A percentile compares a stretch with the other conserved stretches of the same genome.
Evolutionary conservation across 2,797 vertebrate genomes (phyloP).

Genomic region (Gallinago stenura): DNA sequence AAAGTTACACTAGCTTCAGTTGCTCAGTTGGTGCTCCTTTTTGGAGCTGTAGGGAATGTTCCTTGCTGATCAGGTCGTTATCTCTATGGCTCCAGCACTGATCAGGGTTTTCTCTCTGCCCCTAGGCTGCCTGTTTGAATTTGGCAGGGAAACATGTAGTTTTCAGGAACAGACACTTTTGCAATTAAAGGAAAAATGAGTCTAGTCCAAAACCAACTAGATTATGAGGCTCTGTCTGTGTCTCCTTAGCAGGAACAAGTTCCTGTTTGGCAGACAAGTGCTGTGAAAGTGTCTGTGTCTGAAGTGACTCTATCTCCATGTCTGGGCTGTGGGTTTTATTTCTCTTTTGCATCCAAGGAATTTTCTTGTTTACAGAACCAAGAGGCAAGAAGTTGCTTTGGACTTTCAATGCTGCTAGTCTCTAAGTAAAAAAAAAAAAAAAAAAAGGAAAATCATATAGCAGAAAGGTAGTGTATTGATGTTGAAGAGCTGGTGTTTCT

Average conservation of each 20-base stretch:
- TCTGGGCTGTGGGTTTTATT: background rate
- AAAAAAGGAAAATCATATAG: background rate
- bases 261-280: background rate
- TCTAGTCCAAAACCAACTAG: rapidly evolving
- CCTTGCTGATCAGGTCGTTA: background rate
- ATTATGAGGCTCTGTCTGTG: background rate
- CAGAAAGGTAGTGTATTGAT: background rate
- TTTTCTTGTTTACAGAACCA: background rate
- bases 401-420: background rate
- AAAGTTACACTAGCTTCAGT: background rate
- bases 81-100: background rate
- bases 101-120: background rate
- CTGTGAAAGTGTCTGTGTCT: background rate
- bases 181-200: background rate
- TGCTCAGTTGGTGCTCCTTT: background rate
- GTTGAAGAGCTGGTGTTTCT: background rate
- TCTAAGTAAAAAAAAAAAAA: background rate
- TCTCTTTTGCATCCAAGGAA: background rate
- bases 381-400: background rate
- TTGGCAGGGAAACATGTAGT: background rate
- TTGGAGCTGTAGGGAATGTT: background rate
- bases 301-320: background rate
- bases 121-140: background rate
- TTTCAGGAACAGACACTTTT: background rate
- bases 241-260: background rate